Evolutionary conservation across 2,888 invertebrate genomes (phyloP).

Genomic region (Sarcophaga subvicina): DNA sequence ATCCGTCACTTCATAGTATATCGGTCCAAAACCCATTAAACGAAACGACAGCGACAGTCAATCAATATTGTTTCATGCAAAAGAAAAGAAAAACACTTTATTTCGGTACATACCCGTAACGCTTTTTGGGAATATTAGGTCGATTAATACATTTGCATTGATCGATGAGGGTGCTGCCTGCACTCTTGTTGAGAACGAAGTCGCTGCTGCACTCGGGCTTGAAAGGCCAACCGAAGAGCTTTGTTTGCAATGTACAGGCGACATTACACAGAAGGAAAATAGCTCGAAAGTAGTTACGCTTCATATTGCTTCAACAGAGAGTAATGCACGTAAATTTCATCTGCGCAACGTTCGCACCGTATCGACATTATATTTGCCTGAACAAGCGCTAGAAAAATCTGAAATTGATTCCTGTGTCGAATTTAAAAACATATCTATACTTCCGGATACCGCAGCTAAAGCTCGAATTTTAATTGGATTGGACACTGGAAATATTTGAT

Average conservation of each 20-base stretch:
- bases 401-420: slow-evolving; percentile 42
- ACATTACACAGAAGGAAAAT: slow-evolving; percentile 59
- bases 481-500: slow-evolving; percentile 43
- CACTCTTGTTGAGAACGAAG: slow-evolving; percentile 52
- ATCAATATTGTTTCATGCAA: slow-evolving; percentile 35
- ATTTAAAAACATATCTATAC: slow-evolving; percentile 36
- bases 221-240: slow-evolving; percentile 52
- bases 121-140: slow-evolving; percentile 23
- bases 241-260: slow-evolving; percentile 59
- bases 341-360: neutral
- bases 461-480: slow-evolving; percentile 34
- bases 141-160: slow-evolving; percentile 58
- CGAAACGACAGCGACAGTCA: neutral
- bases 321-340: too few species aligned
- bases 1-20: too few species aligned
- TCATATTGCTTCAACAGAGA: too few species aligned
- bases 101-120: too few species aligned
- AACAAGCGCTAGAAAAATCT: slow-evolving; percentile 16
- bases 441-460: slow-evolving; percentile 48
- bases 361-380: too few species aligned
- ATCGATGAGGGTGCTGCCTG: slow-evolving; percentile 65
- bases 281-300: neutral
- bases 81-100: neutral
- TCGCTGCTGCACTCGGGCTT: slow-evolving; percentile 51
- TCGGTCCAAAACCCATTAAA: too few species aligned